These are phyloP conservation scores for Petaurus breviceps DNA, from an alignment of 2,113 vertebrate genomes.

Conservation along the genomic window DNA sequence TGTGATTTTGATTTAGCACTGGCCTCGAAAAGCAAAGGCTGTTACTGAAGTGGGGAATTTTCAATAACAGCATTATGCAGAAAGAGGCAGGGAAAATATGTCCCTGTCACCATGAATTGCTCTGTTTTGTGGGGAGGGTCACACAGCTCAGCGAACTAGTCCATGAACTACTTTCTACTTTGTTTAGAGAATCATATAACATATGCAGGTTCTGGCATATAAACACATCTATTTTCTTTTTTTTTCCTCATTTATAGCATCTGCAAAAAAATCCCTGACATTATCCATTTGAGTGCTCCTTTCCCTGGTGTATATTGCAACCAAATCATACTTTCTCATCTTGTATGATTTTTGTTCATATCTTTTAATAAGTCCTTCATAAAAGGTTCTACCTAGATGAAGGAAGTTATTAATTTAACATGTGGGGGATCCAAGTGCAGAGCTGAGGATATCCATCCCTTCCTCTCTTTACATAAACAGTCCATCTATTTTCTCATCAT, in stretches of 20 bases:
- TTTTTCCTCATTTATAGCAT: background rate
- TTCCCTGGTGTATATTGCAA: background rate
- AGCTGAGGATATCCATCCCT: background rate
- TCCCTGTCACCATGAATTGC: background rate
- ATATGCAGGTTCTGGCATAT: background rate
- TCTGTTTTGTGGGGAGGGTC: background rate
- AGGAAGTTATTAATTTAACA: too few species aligned
- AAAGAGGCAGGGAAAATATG: background rate
- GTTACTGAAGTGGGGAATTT: background rate
- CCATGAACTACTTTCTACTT: background rate
- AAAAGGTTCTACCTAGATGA: too few species aligned
- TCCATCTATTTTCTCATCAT: background rate
- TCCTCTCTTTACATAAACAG: background rate
- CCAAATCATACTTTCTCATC: background rate
- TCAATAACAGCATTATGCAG: background rate
- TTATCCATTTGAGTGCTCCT: background rate
- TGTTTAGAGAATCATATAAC: background rate
- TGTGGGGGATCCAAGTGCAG: background rate
- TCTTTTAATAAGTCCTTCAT: background rate
- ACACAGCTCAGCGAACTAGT: background rate
- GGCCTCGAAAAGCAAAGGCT: background rate
- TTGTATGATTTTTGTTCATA: background rate
- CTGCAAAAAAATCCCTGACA: background rate
- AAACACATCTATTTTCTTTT: background rate
- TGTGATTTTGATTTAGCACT: background rate